Evolutionary conservation across 1,140 invertebrate species (phyloP).

Genomic region (Zaprionus vittiger): DNA sequence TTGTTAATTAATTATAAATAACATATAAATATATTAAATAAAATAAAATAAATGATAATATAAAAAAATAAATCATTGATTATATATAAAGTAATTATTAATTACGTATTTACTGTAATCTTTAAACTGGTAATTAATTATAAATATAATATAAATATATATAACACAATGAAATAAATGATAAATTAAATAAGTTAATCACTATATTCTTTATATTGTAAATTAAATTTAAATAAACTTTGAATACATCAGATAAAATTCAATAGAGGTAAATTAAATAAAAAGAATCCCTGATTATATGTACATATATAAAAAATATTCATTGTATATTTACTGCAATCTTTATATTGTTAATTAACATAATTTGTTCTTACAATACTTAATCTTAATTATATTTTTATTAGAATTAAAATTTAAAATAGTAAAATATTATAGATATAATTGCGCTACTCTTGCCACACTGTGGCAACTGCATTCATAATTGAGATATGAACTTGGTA

Average conservation of each 20-base stretch:
- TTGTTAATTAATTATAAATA: not conserved
- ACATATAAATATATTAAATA: not conserved
- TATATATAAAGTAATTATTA: not conserved
- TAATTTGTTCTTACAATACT: too few species aligned
- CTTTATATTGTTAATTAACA: not conserved
- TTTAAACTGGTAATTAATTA: not conserved
- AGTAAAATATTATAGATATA: too few species aligned
- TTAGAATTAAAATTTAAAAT: too few species aligned
- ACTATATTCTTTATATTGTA: too few species aligned
- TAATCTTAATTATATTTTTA: too few species aligned
- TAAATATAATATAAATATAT: not conserved
- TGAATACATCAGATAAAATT: too few species aligned
- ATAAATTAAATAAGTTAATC: not conserved
- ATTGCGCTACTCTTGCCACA: constrained; percentile 15
- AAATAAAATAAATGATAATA: not conserved
- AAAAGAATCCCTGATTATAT: too few species aligned
- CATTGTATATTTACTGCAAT: too few species aligned
- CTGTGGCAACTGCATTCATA: constrained; percentile 66
- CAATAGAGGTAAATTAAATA: too few species aligned
- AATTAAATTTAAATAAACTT: too few species aligned
- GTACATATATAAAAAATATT: too few species aligned
- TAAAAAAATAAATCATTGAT: not conserved
- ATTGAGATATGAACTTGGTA: constrained; percentile 84
- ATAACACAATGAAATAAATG: not conserved
- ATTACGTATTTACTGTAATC: not conserved